phyloP scores from a whole-genome alignment of 2,113 vertebrate species.

The Pygoscelis adeliae region DNA sequence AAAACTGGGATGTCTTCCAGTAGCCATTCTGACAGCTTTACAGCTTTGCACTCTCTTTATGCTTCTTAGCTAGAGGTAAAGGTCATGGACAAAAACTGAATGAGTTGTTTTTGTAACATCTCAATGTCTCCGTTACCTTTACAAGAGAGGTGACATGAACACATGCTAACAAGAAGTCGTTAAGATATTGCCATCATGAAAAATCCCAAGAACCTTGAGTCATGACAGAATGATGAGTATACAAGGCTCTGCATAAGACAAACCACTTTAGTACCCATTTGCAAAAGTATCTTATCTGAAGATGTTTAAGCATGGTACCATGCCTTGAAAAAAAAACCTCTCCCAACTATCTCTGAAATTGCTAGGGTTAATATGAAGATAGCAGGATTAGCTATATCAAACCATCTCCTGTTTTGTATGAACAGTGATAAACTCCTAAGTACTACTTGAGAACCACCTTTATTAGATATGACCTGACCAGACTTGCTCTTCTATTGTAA shows the following conservation, averaged over 20 bases:
- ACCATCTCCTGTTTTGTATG: constrained; percentile 12
- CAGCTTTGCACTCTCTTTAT: not conserved
- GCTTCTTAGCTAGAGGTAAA: not conserved
- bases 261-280: not conserved
- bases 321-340: not conserved
- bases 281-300: not conserved
- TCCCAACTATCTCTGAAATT: not conserved
- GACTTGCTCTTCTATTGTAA: constrained; percentile 72
- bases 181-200: not conserved
- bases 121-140: not conserved
- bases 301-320: not conserved
- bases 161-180: not conserved
- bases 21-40: not conserved
- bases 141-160: not conserved
- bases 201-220: not conserved
- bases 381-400: constrained; percentile 4
- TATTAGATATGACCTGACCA: constrained; percentile 61
- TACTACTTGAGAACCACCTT: constrained; percentile 45
- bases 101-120: too few relatives aligned
- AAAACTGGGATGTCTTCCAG: not conserved
- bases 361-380: not conserved
- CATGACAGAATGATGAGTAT: not conserved
- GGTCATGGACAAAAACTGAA: not conserved
- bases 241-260: not conserved
- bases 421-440: constrained; percentile 43